Evolutionary conservation across 2,113 vertebrate genomes (phyloP), one percentile per base, ranked within the genome.

Genomic region (Numida meleagris): DNA sequence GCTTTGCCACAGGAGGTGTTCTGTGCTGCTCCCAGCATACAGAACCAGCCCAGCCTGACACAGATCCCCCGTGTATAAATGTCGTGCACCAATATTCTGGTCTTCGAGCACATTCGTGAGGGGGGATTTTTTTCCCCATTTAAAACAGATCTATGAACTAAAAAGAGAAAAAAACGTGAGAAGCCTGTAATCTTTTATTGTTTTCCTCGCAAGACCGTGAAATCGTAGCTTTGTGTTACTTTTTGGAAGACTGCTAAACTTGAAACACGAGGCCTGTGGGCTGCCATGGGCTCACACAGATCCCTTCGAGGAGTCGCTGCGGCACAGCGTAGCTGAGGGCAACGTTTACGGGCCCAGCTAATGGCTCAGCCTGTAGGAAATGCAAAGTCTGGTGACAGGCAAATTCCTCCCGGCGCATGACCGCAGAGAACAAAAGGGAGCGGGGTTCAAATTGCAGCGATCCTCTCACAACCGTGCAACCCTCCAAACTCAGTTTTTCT

Each of bases 221-320:
- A 78, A 81, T 92, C 89, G 95, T 65, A 94, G 80, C 78, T 94
- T 84, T 86, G 81, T 77, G 93, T 89, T 89, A 70, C 82, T 94
- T 97, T 95, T 93, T 73, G 86, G 96, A 76, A 96, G 75, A 83
- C 59, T 82, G 87, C 96, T 93, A 92, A 97, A 92, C 38, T 55
- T 89, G 76, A 68, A 61, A 51, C 58, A 38, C 4, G 45, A 91
- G 73, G 83, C 7, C 20, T 57, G 80, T 38, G n/a, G 16, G 57
- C 73, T 79, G 84, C 90, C 91, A 91, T 79, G 89, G 92, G 92
- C 95, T 92, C 82, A 33, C 88, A 89, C 87, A 86, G 93, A 91
- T 46, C 88, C 94, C 92, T 74, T 83, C 67, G 51, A 93, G 75
- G 14, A 89, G 86, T 45, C 72, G 45, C 85, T 29, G 38, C 65